phyloP scores from a whole-genome alignment of 2,113 vertebrate genomes.

The Labeo catla region DNA sequence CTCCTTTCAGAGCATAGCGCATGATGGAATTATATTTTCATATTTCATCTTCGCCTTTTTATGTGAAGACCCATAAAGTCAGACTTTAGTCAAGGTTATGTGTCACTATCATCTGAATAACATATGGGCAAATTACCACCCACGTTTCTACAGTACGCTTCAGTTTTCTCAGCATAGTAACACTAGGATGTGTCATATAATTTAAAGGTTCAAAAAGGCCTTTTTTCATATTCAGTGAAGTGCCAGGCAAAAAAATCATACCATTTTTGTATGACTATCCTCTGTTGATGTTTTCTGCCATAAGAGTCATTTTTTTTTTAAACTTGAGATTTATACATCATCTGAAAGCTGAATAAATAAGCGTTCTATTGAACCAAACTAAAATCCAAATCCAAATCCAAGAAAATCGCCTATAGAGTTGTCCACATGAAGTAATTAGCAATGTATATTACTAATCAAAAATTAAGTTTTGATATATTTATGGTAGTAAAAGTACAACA shows the following conservation, averaged over 20 bases:
- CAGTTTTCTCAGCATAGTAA: slow-evolving; percentile 3
- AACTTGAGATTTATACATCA: no score
- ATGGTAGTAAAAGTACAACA: no score
- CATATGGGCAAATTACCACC: slow-evolving; percentile 14
- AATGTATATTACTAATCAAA: no score
- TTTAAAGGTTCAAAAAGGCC: background rate
- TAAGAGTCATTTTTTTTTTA: no score
- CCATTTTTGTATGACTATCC: background rate
- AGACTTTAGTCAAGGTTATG: slow-evolving; percentile 25
- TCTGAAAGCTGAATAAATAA: no score
- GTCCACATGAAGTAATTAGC: no score
- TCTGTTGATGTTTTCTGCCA: background rate
- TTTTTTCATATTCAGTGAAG: slow-evolving; percentile 2
- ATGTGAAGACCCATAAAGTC: slow-evolving; percentile 11
- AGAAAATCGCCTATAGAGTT: no score
- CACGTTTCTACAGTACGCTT: background rate
- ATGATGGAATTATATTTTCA: background rate
- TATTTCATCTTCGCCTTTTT: slow-evolving; percentile 3
- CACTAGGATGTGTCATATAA: background rate
- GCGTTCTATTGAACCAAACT: no score
- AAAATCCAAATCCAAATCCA: no score
- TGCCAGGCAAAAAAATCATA: background rate
- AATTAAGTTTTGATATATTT: no score
- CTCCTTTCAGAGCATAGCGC: background rate
- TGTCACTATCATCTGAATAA: slow-evolving; percentile 7